Percentiles rank a stretch among this genome's conserved stretches.
Conservation (phyloP, 1,140 invertebrate species). For the Bombyx mandarina region DNA sequence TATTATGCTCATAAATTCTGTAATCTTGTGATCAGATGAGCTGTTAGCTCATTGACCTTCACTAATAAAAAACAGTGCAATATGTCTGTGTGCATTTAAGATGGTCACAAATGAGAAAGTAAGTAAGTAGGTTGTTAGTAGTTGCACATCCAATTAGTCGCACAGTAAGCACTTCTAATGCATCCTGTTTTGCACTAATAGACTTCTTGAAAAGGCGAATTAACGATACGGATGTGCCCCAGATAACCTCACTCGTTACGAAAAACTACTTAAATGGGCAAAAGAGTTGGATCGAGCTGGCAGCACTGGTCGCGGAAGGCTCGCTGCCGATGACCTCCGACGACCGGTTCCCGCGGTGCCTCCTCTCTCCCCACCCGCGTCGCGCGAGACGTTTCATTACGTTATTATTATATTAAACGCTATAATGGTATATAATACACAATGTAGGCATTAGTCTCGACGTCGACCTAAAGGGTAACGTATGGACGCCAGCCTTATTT, state of each 20-base stretch:
- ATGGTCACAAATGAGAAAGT: neutral
- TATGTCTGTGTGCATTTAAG: no score
- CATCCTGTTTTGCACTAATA: slow-evolving; percentile 22
- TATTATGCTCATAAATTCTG: no score
- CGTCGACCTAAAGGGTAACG: slow-evolving; percentile 46
- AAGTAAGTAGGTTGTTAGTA: neutral
- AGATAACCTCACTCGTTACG: slow-evolving; percentile 33
- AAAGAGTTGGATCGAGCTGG: slow-evolving; percentile 28
- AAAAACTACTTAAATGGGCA: slow-evolving; percentile 52
- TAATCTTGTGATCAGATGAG: no score
- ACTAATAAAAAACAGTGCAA: no score
- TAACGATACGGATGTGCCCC: slow-evolving; percentile 28
- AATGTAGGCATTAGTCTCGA: slow-evolving; percentile 62
- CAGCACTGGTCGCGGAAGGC: slow-evolving; percentile 61
- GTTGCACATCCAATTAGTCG: slow-evolving; percentile 4
- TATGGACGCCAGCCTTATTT: slow-evolving; percentile 16
- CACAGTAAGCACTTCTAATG: slow-evolving; percentile 11
- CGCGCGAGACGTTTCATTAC: slow-evolving; percentile 65
- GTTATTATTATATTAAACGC: slow-evolving; percentile 70
- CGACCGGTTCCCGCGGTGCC: slow-evolving; percentile 51
- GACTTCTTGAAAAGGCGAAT: slow-evolving; percentile 26
- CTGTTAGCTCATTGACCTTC: no score
- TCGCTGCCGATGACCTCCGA: slow-evolving; percentile 64
- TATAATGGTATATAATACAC: slow-evolving; percentile 45
- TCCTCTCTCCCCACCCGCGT: slow-evolving; percentile 18